phyloP scores from a whole-genome alignment of 2,113 vertebrate species.

The Tamias sibiricus region DNA sequence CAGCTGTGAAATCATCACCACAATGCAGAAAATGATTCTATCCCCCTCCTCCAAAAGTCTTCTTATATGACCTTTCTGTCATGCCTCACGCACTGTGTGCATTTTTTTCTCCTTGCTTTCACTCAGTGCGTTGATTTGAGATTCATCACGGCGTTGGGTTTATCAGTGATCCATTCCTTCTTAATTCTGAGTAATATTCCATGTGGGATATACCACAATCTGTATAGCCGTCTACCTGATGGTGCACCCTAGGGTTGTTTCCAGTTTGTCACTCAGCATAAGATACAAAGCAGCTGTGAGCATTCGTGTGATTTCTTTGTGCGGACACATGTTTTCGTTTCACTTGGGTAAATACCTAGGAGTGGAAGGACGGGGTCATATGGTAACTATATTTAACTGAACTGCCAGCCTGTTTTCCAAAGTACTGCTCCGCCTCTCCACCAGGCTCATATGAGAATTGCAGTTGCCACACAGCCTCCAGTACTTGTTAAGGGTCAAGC shows the following conservation, averaged over 20 bases:
- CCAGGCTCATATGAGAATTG: neutral
- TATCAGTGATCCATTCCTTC: neutral
- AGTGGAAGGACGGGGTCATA: neutral
- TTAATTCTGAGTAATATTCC: neutral
- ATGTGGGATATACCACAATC: neutral
- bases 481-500: neutral
- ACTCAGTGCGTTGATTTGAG: neutral
- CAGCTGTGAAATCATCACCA: neutral
- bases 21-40: neutral
- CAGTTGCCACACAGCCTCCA: neutral
- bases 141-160: neutral
- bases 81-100: neutral
- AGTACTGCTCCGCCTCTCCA: neutral
- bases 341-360: neutral
- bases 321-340: neutral
- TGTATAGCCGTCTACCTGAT: neutral
- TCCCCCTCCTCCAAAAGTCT: neutral
- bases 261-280: neutral
- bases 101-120: neutral
- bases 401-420: constrained; percentile 15
- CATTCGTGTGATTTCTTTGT: neutral
- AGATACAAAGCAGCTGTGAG: neutral
- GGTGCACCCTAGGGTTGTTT: neutral
- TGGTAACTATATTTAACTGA: constrained; percentile 21
- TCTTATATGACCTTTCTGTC: neutral